Percentiles rank a stretch among this genome's conserved stretches.
phyloP scores from a whole-genome alignment of 2,888 invertebrate species.

The Ornithoptera alexandrae region DNA sequence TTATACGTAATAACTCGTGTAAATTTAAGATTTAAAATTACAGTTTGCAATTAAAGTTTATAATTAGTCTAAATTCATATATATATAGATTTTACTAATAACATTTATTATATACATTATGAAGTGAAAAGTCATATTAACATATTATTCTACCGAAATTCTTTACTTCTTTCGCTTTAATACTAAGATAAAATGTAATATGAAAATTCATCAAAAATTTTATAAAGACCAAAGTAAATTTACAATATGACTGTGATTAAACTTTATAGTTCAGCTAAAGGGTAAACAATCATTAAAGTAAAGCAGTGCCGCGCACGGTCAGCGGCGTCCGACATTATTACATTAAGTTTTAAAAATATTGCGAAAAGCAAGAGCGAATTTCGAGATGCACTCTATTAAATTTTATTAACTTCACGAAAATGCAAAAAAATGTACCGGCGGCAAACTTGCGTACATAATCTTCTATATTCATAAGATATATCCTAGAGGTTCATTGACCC shows the following conservation, averaged over 20 bases:
- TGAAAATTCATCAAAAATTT: background rate
- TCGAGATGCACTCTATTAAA: conserved; percentile 13
- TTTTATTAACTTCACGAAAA: conserved; percentile 1
- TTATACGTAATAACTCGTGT: too few relatives aligned
- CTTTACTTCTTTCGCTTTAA: too few relatives aligned
- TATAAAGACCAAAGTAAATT: background rate
- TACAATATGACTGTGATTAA: conserved; percentile 16
- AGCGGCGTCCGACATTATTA: conserved; percentile 11
- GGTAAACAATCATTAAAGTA: conserved; percentile 23
- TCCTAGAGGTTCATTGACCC: too few relatives aligned
- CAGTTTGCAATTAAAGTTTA: too few relatives aligned
- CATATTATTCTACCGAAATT: too few relatives aligned
- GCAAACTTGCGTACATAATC: background rate
- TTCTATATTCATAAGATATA: too few relatives aligned
- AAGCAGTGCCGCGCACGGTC: conserved; percentile 20
- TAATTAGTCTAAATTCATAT: too few relatives aligned
- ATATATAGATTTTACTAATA: too few relatives aligned
- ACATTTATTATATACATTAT: too few relatives aligned
- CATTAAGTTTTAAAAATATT: conserved; percentile 19
- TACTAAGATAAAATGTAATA: background rate
- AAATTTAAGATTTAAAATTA: too few relatives aligned
- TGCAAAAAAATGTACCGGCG: background rate
- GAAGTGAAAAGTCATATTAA: too few relatives aligned
- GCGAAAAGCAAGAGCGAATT: conserved; percentile 15
- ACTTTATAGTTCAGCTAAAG: conserved; percentile 10